Base-by-base conservation (phyloP, 2,797 vertebrate genomes). In the Nannoperca obscura region DNA sequence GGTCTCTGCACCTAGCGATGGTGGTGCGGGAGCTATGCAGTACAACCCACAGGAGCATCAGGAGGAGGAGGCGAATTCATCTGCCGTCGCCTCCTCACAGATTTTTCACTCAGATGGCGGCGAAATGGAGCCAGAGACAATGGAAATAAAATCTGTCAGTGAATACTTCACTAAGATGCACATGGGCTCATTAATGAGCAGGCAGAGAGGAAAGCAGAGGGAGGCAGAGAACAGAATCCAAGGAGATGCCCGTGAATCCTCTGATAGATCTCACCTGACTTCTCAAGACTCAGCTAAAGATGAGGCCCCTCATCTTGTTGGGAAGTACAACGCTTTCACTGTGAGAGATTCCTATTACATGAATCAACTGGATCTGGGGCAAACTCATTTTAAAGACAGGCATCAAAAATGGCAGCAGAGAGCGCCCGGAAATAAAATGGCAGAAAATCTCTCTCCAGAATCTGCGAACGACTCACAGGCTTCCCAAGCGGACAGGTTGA, bases 61-160 rank as follows among this genome's bases (percentile, higher is more conserved):
- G 69, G 94, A 92, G 34, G 89, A 95, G 2, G 96, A 97, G 76
- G 93, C 93, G 0, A 97, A 96, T 73, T 96, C 96, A 77, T 94
- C 97, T 90, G 95, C 95, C 49, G 96, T 97, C 87, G 93, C 97
- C 95, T 97, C 97, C 80, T 96, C 97, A 80, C 97, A 97, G 93
- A 96, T 98, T 42, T 96, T 98, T 88, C 97, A 96, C 93, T 97
- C 98, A 0, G 95, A 97, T 77, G 97, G 96, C 10, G 96, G 98
- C 74, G 98, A 99, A 94, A 99, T 99, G 98, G 98, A 99, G 91
- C 98, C 98, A 32, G 98, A 98, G 92, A 98, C 98, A 3, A 99
- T 99, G 97, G 98, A 99, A 94, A 99, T 97, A 84, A 99, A 99
- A 94, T 99, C 97, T 0, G 95, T 99, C 73, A 97, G 96, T 13